A percentile compares a stretch with the other conserved stretches of the same genome.
Conservation (phyloP, 2,797 vertebrate species). For the Lutjanus argentimaculatus region DNA sequence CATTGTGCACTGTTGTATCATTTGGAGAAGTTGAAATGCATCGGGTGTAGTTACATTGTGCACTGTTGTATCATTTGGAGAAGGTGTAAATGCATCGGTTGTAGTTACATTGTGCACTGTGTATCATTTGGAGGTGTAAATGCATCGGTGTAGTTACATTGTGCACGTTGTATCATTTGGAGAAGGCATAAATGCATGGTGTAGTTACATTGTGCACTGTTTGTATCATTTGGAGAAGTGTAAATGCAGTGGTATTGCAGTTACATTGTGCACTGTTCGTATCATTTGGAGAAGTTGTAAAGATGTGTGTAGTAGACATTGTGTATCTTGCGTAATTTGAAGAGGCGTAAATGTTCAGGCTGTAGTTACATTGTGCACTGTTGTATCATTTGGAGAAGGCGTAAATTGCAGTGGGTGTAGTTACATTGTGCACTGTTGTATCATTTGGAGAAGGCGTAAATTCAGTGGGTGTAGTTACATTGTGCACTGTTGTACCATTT, state of each 20-base stretch:
- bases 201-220: slow-evolving; percentile 1
- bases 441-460: neutral
- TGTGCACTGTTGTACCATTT: too few relatives aligned
- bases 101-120: neutral
- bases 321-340: too few relatives aligned
- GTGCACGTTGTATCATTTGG: too few relatives aligned
- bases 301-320: too few relatives aligned
- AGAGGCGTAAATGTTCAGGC: too few relatives aligned
- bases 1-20: neutral
- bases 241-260: too few relatives aligned
- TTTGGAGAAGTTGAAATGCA: too few relatives aligned
- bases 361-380: slow-evolving; percentile 1
- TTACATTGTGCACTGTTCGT: too few relatives aligned
- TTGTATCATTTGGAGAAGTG: neutral
- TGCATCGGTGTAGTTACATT: neutral
- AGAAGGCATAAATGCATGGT: neutral
- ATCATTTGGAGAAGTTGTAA: too few relatives aligned
- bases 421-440: slow-evolving; percentile 8
- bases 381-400: neutral
- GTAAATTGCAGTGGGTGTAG: neutral
- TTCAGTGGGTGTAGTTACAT: neutral
- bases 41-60: neutral
- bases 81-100: neutral
- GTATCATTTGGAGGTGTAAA: neutral
- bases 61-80: neutral